Evolutionary conservation across 2,888 invertebrate species (phyloP), one percentile per base, ranked within the genome.

Genomic region (Cephus sareptanus): DNA sequence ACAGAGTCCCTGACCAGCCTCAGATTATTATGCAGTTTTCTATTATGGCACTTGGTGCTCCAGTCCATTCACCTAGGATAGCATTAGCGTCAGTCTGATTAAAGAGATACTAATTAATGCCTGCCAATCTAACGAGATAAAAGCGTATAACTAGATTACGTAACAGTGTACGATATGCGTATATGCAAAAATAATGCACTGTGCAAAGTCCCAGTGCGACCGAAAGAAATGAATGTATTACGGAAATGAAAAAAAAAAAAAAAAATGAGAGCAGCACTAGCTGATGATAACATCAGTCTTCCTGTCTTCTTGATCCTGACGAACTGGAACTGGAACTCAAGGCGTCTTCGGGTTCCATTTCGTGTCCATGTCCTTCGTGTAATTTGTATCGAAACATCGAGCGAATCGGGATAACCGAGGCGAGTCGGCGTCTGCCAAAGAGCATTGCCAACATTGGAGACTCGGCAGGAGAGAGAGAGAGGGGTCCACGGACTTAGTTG

Each of bases 321-420:
- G 56, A 56, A 56, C 56, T 56, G 56, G 69, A 69, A 68, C 76
- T 76, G 37, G 68, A 73, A 68, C 68, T 12, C 33, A 33, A 74
- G 37, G 31, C 81, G 81, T 83, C 82, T 74, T 75, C 80, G 71
- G 83, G 81, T 80, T 76, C 76, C 74, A 83, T 71, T 56, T 35
- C 75, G 78, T 71, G 85, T 88, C 89, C 83, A 85, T 73, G 68
- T 82, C 86, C 88, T 87, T 89, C 89, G 82, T 90, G 90, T 91
- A 90, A 90, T 91, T 90, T 91, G 90, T 90, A 90, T 90, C 90
- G 88, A 86, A 89, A 88, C 89, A 89, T 89, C 89, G 73, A 76
- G 78, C 34, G 37, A 34, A 34, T 30, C 30, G 71, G 31, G 30
- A 37, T 31, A 37, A 30, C 74, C 74, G 74, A 74, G 86, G 82